phyloP scores from a whole-genome alignment of 2,797 vertebrate species.

The Pangasius macronema region DNA sequence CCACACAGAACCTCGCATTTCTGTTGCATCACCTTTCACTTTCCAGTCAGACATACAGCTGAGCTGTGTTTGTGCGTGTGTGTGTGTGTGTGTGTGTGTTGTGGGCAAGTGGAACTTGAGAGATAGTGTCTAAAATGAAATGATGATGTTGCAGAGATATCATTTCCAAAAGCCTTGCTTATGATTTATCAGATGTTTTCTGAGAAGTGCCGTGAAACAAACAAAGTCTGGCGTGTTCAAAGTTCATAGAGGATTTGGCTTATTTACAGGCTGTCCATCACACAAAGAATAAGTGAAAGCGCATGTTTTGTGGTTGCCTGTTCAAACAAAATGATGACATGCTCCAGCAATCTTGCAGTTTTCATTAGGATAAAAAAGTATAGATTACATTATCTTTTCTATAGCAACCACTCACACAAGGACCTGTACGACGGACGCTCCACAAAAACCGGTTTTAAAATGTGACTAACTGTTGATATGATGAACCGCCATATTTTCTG shows the following conservation, averaged over 20 bases:
- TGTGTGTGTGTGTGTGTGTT: too few relatives aligned
- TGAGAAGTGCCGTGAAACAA: neutral
- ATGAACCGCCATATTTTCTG: neutral
- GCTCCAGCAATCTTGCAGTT: neutral
- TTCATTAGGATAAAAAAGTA: too few relatives aligned
- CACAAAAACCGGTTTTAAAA: neutral
- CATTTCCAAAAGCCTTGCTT: neutral
- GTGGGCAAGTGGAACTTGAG: neutral
- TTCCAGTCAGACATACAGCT: neutral
- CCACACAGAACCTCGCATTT: neutral
- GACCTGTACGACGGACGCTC: too few relatives aligned
- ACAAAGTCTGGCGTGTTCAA: neutral
- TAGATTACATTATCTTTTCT: neutral
- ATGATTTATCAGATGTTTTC: neutral
- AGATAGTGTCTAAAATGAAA: neutral
- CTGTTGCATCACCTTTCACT: constrained; percentile 9
- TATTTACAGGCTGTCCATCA: neutral
- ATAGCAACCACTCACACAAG: neutral
- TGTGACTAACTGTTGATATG: neutral
- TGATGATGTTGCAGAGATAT: neutral
- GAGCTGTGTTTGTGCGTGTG: neutral
- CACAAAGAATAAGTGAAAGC: neutral
- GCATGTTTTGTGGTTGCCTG: neutral
- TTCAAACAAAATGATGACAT: neutral
- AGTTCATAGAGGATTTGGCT: neutral